Percentiles rank a stretch among this genome's conserved stretches.
Conservation (phyloP, 2,113 vertebrate genomes). For the Numenius arquata region DNA sequence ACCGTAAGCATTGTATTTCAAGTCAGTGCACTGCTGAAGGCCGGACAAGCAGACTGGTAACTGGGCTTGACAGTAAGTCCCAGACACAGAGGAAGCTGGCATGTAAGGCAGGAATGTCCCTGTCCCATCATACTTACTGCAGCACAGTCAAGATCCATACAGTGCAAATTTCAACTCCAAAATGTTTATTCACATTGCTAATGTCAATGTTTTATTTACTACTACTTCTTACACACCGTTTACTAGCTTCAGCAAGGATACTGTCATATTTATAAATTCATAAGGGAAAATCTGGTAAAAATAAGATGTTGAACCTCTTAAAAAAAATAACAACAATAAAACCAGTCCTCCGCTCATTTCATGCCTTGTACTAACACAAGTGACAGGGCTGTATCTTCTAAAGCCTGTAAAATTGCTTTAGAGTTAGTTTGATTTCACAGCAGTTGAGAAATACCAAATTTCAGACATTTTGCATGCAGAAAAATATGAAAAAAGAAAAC, state of each 20-base stretch:
- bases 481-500: background rate
- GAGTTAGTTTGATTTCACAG: background rate
- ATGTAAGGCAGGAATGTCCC: background rate
- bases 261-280: background rate
- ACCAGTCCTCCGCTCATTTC: background rate
- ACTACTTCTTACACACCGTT: background rate
- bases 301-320: background rate
- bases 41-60: background rate
- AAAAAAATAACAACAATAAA: background rate
- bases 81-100: background rate
- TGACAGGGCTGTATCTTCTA: background rate
- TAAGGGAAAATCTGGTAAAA: background rate
- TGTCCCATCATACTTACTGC: too few relatives aligned
- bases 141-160: background rate
- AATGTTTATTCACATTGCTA: background rate
- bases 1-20: background rate
- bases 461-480: background rate
- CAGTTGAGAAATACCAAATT: background rate
- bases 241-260: background rate
- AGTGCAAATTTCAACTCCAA: rapidly evolving
- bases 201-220: too few relatives aligned
- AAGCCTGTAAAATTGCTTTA: background rate
- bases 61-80: rapidly evolving
- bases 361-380: background rate
- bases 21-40: background rate